phyloP scores from a whole-genome alignment of 2,888 invertebrate genomes.

The Conistra vaccinii region DNA sequence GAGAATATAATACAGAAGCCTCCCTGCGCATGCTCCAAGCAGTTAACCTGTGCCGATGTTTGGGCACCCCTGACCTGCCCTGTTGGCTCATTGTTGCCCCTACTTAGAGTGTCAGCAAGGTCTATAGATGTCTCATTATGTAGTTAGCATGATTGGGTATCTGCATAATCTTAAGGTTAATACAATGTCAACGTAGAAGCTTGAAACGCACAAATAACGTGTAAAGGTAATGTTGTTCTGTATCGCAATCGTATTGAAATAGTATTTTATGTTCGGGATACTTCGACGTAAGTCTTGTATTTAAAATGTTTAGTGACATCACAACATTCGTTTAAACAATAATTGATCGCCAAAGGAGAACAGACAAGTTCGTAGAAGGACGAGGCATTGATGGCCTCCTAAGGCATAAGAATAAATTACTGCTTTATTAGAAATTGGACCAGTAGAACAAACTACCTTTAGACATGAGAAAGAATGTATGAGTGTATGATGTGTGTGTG shows the following conservation, averaged over 20 bases:
- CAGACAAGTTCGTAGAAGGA: background rate
- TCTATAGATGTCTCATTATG: background rate
- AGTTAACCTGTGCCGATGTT: conserved; percentile 50
- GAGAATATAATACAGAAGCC: conserved; percentile 20
- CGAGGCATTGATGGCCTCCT: background rate
- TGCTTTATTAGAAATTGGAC: background rate
- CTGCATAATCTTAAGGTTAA: background rate
- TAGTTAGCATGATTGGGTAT: background rate
- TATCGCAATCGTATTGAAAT: background rate
- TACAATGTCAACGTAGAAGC: background rate
- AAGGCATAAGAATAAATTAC: background rate
- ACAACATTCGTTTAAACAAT: background rate
- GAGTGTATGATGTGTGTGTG: too few relatives aligned
- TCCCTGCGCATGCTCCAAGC: conserved; percentile 49
- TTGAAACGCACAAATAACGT: background rate
- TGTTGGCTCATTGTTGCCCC: conserved; percentile 41
- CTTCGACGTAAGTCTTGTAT: background rate
- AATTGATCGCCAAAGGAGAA: too few relatives aligned
- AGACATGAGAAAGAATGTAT: background rate
- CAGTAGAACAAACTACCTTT: background rate
- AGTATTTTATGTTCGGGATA: background rate
- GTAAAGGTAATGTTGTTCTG: background rate
- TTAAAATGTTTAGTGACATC: background rate
- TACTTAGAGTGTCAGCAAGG: conserved; percentile 32
- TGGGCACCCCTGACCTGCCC: conserved; percentile 53